Evolutionary conservation across 2,113 vertebrate genomes (phyloP).

Genomic region (Gulo gulo): DNA sequence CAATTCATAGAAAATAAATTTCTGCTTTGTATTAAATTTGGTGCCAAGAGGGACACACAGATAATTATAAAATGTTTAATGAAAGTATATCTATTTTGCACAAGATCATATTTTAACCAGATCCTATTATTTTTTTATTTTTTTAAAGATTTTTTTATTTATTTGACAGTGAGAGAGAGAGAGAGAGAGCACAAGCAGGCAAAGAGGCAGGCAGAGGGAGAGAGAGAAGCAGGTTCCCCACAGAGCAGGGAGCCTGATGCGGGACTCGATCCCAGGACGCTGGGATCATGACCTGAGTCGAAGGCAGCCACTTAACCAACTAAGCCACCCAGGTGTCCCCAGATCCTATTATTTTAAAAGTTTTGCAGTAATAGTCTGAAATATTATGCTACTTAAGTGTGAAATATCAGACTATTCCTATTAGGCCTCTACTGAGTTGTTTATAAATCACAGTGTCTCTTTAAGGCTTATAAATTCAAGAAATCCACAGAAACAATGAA

Average conservation of each 20-base stretch:
- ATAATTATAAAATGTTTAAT: neutral
- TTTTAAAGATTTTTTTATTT: too few relatives aligned
- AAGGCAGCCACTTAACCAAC: too few relatives aligned
- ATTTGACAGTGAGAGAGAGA: too few relatives aligned
- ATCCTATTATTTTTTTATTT: neutral
- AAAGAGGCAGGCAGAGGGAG: too few relatives aligned
- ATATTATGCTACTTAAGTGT: neutral
- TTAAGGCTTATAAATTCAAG: neutral
- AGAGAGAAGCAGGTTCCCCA: too few relatives aligned
- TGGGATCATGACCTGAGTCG: too few relatives aligned
- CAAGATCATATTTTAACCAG: neutral
- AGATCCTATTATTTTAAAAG: neutral
- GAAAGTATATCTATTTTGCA: neutral
- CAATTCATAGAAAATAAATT: neutral
- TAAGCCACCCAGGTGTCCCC: too few relatives aligned
- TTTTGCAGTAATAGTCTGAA: neutral
- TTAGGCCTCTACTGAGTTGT: neutral
- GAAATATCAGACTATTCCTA: neutral
- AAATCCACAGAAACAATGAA: neutral
- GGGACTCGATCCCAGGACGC: too few relatives aligned
- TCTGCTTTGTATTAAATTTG: neutral
- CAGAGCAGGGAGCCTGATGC: too few relatives aligned
- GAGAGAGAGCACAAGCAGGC: too few relatives aligned
- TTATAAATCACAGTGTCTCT: neutral
- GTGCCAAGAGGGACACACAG: neutral